Base-by-base conservation (phyloP, 2,888 invertebrate species). In the Vandiemenella viatica region DNA sequence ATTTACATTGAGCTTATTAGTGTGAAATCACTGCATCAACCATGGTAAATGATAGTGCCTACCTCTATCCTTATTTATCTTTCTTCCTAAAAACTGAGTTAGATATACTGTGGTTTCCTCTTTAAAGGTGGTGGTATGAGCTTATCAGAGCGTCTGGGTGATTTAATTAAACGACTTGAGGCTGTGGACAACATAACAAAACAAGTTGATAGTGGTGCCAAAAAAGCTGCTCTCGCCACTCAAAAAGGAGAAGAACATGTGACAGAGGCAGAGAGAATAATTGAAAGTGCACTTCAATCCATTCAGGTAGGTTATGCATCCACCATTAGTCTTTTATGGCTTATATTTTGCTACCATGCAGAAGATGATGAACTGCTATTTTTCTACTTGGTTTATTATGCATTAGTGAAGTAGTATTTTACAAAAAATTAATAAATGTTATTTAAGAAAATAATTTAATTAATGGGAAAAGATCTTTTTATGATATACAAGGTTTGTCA, bases 141-240 rank as follows among this genome's bases (percentile, higher is more conserved):
- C 17, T 68, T 91, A 45, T 76, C 82, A 0, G 81, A 83, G 56
- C 80, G 80, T 55, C 67, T 89, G 23, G 75, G 77, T 8, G 81
- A 85, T 45, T 68, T 93, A 19, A 75, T 74, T 2, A 73, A 77
- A 15, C 69, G 80, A 32, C 72, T 88, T 1, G 71, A 74, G 37
- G 79, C 81, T 53, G 77, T 87, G 43, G 72, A 75, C 59, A 72
- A 72, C 32, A 75, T 77, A 62, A 68, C 79, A 45, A 70, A 71
- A 7, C 71, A 74, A 53, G 75, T 78, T 1, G 72, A 74, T 53
- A 71, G 70, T 5, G 74, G 75, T 55, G 68, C 70, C 13, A 67
- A 66, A 41, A 67, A 72, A 49, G 72, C 74, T 5, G 68, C 69
- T 32, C 69, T 70, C 22, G 71, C 74, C 0, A 70, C 74, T 1